Base-by-base conservation (phyloP, 2,113 vertebrate species). In the Gavia stellata region DNA sequence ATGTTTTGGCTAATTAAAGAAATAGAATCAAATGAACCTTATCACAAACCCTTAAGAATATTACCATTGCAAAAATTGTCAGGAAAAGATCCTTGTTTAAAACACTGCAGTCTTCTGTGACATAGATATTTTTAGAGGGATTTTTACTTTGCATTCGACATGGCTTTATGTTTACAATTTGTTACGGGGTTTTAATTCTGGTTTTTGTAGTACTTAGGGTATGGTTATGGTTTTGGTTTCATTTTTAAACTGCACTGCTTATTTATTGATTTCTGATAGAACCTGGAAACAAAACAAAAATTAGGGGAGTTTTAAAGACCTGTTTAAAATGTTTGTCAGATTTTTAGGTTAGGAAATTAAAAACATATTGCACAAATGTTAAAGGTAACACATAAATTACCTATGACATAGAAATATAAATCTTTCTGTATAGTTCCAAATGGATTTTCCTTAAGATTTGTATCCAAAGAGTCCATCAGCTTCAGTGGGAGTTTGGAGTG, bases 251-350 rank as follows among this genome's bases (percentile, higher is more conserved):
- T 79, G 44, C 14, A 59, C 9, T 71, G 31, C 40, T 81, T 87
- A 87, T 88, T 93, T 94, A 85, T 81, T 89, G 55, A 59, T 78
- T 67, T 92, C 72, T 91, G 59, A 86, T 47, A 86, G 44, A 95
- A 67, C 4, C 8, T 81, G 82, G 31, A 62, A 91, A 49, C n/a
- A 72, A 86, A 80, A 68, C 50, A 80, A 83, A 71, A 5, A 66
- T 16, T 68, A 66, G 23, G 10, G 15, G 89, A 42, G 36, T 55
- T 71, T 75, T 63, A 79, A 85, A 86, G 55, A 62, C 19, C 90
- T 62, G 17, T 84, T 88, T 63, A 85, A 92, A 94, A 75, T 40
- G 6, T 47, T 84, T 85, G 53, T 59, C 77, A 49, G 31, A 75
- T 20, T 81, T 94, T 75, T 81, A 85, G 29, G 49, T 63, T 67